A percentile compares a stretch with the other conserved stretches of the same genome.
These are phyloP conservation scores for Picus viridis DNA, from an alignment of 2,797 vertebrate species.

Conservation along the genomic window DNA sequence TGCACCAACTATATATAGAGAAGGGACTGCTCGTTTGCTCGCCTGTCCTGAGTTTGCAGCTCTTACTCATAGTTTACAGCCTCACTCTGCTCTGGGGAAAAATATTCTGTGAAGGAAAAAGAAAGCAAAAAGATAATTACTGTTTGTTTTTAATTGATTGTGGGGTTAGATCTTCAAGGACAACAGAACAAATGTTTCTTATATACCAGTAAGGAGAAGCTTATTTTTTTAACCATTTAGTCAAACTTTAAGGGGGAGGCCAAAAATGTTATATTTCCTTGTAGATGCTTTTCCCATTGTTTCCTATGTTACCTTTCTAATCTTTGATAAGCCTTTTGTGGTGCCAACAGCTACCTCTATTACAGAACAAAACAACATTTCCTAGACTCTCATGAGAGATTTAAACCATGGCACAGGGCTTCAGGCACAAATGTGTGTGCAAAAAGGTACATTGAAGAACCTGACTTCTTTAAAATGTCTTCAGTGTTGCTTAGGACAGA, in stretches of 20 bases:
- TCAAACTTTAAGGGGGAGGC: background rate
- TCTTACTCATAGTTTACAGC: background rate
- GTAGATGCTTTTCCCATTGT: background rate
- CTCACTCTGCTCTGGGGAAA: background rate
- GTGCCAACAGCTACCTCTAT: background rate
- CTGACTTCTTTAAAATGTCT: background rate
- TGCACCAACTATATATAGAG: background rate
- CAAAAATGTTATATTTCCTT: background rate
- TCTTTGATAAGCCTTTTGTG: background rate
- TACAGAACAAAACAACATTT: background rate
- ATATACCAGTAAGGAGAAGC: background rate
- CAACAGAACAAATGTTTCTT: background rate
- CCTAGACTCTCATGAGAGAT: background rate
- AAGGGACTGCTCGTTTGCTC: background rate
- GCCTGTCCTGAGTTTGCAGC: background rate
- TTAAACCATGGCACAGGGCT: background rate
- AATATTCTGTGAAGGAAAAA: rapidly evolving
- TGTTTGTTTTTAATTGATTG: background rate
- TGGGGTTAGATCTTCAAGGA: background rate
- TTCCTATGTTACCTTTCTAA: background rate
- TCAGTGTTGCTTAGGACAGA: background rate
- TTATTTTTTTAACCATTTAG: background rate
- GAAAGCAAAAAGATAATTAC: no score
- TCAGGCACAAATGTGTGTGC: background rate
- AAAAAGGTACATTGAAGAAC: rapidly evolving